Evolutionary conservation across 2,113 vertebrate species (phyloP).

Genomic region (Cryptotis parvus): DNA sequence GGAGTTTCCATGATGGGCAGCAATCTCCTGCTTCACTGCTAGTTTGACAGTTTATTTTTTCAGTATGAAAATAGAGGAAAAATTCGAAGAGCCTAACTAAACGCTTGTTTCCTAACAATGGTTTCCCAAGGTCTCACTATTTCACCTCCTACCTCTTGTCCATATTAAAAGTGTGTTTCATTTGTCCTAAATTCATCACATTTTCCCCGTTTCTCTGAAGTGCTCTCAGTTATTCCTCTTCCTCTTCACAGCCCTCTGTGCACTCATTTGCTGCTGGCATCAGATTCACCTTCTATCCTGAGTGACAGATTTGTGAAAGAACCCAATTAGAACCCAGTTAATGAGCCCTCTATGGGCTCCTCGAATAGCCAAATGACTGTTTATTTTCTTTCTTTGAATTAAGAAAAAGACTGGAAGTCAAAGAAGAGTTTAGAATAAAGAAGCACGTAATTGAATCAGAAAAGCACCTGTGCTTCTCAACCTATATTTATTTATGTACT

Average conservation of each 20-base stretch:
- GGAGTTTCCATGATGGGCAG: background rate
- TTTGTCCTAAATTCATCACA: conserved; percentile 40
- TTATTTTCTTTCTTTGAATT: conserved; percentile 67
- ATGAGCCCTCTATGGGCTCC: conserved; percentile 69
- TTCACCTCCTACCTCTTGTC: background rate
- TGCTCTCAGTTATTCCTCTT: background rate
- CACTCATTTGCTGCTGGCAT: background rate
- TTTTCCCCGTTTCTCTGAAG: background rate
- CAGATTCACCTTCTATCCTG: conserved; percentile 59
- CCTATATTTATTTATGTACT: conserved; percentile 71
- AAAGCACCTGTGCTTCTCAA: conserved; percentile 71
- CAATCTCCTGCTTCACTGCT: background rate
- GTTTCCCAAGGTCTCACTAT: background rate
- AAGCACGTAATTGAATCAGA: conserved; percentile 69
- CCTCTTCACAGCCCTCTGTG: conserved; percentile 35
- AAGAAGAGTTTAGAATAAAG: conserved; percentile 61
- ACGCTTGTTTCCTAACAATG: background rate
- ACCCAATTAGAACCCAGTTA: conserved; percentile 74
- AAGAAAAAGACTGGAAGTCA: conserved; percentile 63
- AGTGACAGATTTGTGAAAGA: conserved; percentile 63
- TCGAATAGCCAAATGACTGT: conserved; percentile 62
- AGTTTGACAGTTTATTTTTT: background rate
- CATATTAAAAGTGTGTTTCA: conserved; percentile 61
- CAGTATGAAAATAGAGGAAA: background rate
- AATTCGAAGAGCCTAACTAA: background rate